Percentiles rank a stretch among this genome's conserved stretches.
Evolutionary conservation across 2,888 invertebrate genomes (phyloP).

Genomic region (Spialia ferax): DNA sequence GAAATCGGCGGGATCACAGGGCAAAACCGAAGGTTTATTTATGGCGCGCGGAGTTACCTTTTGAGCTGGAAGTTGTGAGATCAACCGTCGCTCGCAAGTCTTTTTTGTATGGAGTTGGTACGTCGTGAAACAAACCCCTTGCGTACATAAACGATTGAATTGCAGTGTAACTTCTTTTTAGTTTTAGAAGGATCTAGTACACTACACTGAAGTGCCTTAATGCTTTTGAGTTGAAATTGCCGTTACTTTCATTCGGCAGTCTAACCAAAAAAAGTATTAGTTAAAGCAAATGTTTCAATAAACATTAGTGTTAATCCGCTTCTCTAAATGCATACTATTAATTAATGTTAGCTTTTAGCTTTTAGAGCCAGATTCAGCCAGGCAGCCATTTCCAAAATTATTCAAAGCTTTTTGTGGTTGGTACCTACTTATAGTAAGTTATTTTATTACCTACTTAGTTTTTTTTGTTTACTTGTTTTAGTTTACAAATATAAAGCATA

Average conservation of each 20-base stretch:
- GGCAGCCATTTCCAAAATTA: not conserved
- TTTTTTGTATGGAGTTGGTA: constrained; percentile 47
- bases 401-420: not conserved
- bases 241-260: constrained; percentile 32
- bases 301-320: constrained; percentile 31
- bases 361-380: not conserved
- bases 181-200: constrained; percentile 38
- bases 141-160: constrained; percentile 40
- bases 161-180: constrained; percentile 39
- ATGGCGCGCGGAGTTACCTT: constrained; percentile 80
- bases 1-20: constrained; percentile 78
- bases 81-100: constrained; percentile 22
- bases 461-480: too few species aligned
- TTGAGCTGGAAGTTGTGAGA: constrained; percentile 78
- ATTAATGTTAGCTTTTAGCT: not conserved
- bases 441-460: too few species aligned
- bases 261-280: constrained; percentile 28
- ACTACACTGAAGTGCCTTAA: constrained; percentile 29
- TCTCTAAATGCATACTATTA: not conserved
- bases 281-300: constrained; percentile 31
- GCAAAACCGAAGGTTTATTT: constrained; percentile 86
- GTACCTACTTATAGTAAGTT: too few species aligned
- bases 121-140: constrained; percentile 53
- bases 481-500: too few species aligned
- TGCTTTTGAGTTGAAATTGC: constrained; percentile 38